Evolutionary conservation across 2,888 invertebrate species (phyloP), one percentile per base, ranked within the genome.

Genomic region (Thymelicus lineola): DNA sequence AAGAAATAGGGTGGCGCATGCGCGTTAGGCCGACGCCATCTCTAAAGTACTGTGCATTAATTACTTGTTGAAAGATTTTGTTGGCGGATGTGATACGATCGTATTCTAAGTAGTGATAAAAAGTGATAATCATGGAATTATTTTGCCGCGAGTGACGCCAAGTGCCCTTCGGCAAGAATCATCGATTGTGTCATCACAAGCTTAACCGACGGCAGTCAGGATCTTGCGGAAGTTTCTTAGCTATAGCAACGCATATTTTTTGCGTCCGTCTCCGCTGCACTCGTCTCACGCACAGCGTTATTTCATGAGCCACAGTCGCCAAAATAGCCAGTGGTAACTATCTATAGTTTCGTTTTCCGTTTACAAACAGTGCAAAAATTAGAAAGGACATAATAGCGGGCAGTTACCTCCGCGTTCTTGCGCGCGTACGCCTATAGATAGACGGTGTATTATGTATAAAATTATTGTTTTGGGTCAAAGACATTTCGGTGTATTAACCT

Each of bases 21-120:
- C 94, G 94, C 93, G 93, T 91, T 93, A 82, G 88, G 91, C 89
- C 93, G 94, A 94, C 94, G 94, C 94, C 94, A 94, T 94, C 93
- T 92, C 91, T 90, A 88, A 87, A 90, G 84, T 90, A 88, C 87
- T 90, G 88, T 90, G 87, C 88, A 85, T 64, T 36, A 70, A 86
- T 82, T 86, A 88, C 79, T 80, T 80, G 80, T 80, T 80, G 78
- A 79, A 76, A 77, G 73, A 78, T 85, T 87, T 89, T 85, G 84
- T 85, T 86, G 84, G 83, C 81, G 82, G 81, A 79, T 85, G 84
- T 84, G 80, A 85, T 87, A 75, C 78, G 73, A 58, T 83, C 87
- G 80, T 82, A 82, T 83, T 83, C 78, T 84, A 84, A 85, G 85
- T 86, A 81, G 84, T 84, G 83, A 75, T 85, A 79, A 77, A 82